Percentiles rank a stretch among this genome's conserved stretches.
Evolutionary conservation across 2,113 vertebrate genomes (phyloP).

Genomic region (Brachionichthys hirsutus): DNA sequence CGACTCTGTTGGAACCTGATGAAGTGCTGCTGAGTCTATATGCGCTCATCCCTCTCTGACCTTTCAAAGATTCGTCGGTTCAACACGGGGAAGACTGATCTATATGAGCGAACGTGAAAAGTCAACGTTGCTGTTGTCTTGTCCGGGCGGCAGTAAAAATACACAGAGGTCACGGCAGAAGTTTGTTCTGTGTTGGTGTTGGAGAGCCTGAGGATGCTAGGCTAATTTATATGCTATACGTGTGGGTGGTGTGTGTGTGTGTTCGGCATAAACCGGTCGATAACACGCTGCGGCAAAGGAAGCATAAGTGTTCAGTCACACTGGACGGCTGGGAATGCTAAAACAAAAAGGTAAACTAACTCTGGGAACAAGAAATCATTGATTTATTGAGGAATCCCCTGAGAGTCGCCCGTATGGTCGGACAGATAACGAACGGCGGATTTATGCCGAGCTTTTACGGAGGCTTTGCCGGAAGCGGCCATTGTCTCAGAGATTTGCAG

Average conservation of each 20-base stretch:
- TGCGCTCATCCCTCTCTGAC: conserved; percentile 41
- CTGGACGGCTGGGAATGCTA: neutral
- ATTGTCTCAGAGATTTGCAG: conserved; percentile 66
- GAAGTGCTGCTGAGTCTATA: conserved; percentile 9
- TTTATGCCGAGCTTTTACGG: conserved; percentile 42
- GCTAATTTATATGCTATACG: too few species aligned
- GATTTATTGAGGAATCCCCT: conserved; percentile 42
- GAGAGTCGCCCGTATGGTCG: conserved; percentile 47
- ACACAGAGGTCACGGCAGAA: conserved; percentile 1
- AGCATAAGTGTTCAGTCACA: neutral
- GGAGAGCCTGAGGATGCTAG: too few species aligned
- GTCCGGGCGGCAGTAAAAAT: conserved; percentile 18
- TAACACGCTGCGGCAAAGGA: neutral
- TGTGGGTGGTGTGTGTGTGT: too few species aligned
- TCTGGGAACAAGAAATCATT: conserved; percentile 5
- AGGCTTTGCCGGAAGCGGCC: conserved; percentile 49
- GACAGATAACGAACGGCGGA: conserved; percentile 45
- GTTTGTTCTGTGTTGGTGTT: conserved; percentile 9
- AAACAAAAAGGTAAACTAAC: conserved; percentile 24
- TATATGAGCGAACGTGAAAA: conserved; percentile 55
- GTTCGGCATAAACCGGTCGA: too few species aligned
- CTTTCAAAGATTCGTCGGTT: conserved; percentile 53
- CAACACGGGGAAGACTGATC: conserved; percentile 41
- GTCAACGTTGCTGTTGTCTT: conserved; percentile 51
- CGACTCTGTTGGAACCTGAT: conserved; percentile 7